Evolutionary conservation across 2,113 vertebrate genomes (phyloP).

Genomic region (Tonatia bakeri): DNA sequence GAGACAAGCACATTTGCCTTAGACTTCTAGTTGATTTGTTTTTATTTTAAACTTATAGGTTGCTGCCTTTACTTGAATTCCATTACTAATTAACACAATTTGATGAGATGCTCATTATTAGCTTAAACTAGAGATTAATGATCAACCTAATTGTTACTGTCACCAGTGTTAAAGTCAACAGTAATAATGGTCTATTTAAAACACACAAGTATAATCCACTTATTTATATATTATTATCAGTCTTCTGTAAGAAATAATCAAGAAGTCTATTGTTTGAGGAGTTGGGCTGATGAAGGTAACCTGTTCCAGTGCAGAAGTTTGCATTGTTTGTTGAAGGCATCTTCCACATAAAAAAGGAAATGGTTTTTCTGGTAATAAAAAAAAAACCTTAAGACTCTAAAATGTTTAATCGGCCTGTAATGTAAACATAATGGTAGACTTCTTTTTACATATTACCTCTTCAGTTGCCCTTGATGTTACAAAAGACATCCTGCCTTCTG

Average conservation of each 20-base stretch:
- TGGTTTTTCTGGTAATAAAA: background rate
- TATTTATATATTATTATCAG: background rate
- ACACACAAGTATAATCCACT: background rate
- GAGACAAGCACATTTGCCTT: background rate
- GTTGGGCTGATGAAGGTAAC: background rate
- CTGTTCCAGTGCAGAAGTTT: background rate
- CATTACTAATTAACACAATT: background rate
- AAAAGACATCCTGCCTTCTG: background rate
- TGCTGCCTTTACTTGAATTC: background rate
- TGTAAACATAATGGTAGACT: background rate
- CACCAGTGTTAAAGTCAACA: background rate
- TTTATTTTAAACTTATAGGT: slow-evolving; percentile 33
- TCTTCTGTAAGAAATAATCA: slow-evolving; percentile 30
- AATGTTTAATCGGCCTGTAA: background rate
- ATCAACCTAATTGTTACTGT: background rate
- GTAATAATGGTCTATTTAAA: slow-evolving; percentile 15
- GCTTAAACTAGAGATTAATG: background rate
- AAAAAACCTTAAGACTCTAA: background rate
- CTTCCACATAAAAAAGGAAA: background rate
- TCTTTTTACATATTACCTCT: background rate
- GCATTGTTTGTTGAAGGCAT: background rate
- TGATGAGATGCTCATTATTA: background rate
- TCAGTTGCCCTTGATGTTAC: background rate
- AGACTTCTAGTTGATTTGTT: slow-evolving; percentile 4
- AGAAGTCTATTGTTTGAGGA: background rate